A percentile compares a stretch with the other conserved stretches of the same genome.
These are phyloP conservation scores for Musca domestica DNA, from an alignment of 1,140 invertebrate genomes.

Conservation along the genomic window DNA sequence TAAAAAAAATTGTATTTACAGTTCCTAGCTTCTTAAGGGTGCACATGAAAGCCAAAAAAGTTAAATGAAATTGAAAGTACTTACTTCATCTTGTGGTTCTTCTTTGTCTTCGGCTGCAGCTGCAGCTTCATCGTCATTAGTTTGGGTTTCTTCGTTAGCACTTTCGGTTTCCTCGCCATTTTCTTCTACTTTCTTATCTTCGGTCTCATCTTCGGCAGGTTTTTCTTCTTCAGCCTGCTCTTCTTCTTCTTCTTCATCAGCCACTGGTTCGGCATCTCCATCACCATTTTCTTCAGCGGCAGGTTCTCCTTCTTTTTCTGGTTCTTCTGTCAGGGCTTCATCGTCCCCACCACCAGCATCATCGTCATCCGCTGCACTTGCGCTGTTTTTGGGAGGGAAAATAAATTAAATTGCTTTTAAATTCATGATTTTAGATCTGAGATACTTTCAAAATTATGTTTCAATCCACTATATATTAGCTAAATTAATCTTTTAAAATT, in stretches of 20 bases:
- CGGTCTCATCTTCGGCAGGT: conserved; percentile 32
- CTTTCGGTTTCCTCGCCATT: conserved; percentile 4
- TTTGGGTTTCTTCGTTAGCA: background rate
- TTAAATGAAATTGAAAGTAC: background rate
- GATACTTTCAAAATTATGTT: no score
- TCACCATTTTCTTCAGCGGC: background rate
- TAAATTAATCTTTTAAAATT: no score
- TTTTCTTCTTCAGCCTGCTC: conserved; percentile 23
- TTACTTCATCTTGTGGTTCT: conserved; percentile 10
- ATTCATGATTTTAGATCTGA: no score
- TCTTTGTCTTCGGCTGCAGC: no score
- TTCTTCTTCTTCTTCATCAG: background rate
- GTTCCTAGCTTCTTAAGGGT: background rate
- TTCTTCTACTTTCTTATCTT: conserved; percentile 29
- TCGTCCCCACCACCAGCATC: background rate
- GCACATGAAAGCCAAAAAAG: background rate
- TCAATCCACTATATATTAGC: no score
- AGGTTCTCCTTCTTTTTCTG: conserved; percentile 1
- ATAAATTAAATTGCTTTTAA: no score
- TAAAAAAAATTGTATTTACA: conserved; percentile 13
- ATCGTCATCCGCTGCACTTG: no score
- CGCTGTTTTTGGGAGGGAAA: no score
- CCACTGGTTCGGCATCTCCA: background rate
- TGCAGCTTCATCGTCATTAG: background rate
- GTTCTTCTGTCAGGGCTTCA: background rate